These are phyloP conservation scores for Drosophila sordidula DNA, from an alignment of 2,888 invertebrate genomes.

Conservation along the genomic window DNA sequence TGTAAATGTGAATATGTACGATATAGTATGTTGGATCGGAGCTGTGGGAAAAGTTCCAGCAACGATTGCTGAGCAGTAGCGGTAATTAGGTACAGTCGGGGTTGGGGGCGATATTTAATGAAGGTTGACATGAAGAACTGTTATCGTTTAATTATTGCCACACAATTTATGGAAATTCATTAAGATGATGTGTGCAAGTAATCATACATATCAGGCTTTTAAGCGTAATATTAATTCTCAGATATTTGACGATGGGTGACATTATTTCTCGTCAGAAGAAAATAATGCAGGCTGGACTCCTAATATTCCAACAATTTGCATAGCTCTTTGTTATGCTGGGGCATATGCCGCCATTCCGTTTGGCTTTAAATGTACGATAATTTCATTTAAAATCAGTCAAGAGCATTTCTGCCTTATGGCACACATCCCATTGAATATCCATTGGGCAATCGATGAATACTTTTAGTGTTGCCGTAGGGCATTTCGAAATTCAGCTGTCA, in stretches of 20 bases:
- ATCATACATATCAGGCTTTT: constrained; percentile 23
- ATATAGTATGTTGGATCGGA: background rate
- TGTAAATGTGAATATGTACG: constrained; percentile 18
- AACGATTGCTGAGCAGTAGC: constrained; percentile 31
- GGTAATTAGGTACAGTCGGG: constrained; percentile 61
- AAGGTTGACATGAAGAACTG: constrained; percentile 62
- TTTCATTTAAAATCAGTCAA: constrained; percentile 29
- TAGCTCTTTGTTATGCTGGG: background rate
- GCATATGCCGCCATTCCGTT: constrained; percentile 3
- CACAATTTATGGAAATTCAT: constrained; percentile 76
- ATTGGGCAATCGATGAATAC: constrained; percentile 61
- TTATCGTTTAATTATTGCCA: constrained; percentile 72
- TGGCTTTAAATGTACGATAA: background rate
- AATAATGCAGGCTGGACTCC: too few species aligned
- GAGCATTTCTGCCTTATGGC: constrained; percentile 61
- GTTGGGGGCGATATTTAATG: constrained; percentile 49
- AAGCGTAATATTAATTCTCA: constrained; percentile 35
- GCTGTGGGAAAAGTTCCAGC: constrained; percentile 41
- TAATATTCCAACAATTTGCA: background rate
- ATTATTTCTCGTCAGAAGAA: background rate
- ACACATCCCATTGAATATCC: constrained; percentile 53
- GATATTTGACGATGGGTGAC: constrained; percentile 21
- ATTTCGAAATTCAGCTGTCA: constrained; percentile 61
- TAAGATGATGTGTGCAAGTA: constrained; percentile 54
- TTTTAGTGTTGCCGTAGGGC: constrained; percentile 55